Percentiles rank a stretch among this genome's conserved stretches.
Evolutionary conservation across 2,797 vertebrate species (phyloP).

Genomic region (Decapterus maruadsi): DNA sequence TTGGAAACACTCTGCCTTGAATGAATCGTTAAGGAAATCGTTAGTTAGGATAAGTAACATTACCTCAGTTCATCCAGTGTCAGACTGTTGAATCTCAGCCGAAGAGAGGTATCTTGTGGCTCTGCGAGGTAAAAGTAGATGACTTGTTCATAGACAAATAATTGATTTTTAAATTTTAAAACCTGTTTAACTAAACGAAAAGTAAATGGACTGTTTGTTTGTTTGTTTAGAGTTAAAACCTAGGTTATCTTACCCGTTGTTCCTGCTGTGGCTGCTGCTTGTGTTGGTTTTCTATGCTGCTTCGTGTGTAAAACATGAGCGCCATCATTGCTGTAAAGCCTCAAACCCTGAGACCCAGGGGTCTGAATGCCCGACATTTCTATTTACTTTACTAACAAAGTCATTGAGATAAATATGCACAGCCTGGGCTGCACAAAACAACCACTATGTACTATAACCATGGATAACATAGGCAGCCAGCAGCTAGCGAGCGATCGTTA

Average conservation of each 20-base stretch:
- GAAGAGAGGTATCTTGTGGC: neutral
- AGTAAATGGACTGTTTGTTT: neutral
- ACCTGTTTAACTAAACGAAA: no score
- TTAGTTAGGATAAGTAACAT: neutral
- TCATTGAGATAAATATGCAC: no score
- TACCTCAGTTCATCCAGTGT: constrained; percentile 75
- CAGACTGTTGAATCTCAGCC: constrained; percentile 54
- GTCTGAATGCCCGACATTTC: constrained; percentile 46
- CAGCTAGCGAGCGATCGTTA: neutral
- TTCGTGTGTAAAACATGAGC: neutral
- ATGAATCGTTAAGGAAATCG: neutral
- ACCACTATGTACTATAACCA: neutral
- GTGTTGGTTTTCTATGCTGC: neutral
- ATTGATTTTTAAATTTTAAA: neutral
- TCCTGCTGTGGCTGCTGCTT: neutral
- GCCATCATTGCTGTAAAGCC: neutral
- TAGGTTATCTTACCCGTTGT: constrained; percentile 33
- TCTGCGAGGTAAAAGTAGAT: constrained; percentile 28
- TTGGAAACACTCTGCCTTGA: no score
- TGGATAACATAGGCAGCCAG: neutral
- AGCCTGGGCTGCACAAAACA: neutral
- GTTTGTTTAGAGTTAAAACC: neutral
- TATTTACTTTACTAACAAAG: neutral
- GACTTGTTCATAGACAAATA: neutral
- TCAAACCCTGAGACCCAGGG: neutral